phyloP scores from a whole-genome alignment of 2,797 vertebrate species.

The Gallirallus australis region DNA sequence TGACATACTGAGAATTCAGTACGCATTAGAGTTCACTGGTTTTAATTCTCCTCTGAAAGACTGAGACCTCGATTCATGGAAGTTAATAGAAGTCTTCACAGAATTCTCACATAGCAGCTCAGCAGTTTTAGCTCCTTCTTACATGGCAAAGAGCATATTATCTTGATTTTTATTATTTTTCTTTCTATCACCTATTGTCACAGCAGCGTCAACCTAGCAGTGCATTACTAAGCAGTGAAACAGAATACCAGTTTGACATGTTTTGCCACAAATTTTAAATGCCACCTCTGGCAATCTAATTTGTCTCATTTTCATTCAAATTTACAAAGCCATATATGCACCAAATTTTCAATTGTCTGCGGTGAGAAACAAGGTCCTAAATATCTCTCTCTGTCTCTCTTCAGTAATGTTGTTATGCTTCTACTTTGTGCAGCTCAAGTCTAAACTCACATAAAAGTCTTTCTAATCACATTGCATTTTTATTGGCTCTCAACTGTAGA shows the following conservation, averaged over 20 bases:
- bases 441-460: background rate
- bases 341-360: background rate
- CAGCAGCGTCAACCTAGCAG: background rate
- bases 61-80: background rate
- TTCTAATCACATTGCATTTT: background rate
- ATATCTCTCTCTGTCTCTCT: background rate
- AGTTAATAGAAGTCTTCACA: background rate
- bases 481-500: background rate
- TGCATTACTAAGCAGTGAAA: background rate
- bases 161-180: background rate
- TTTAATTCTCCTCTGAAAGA: background rate
- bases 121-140: background rate
- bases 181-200: background rate
- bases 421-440: background rate
- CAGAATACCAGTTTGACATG: accelerated
- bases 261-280: background rate
- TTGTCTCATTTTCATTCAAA: background rate
- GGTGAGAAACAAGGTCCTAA: background rate
- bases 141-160: background rate
- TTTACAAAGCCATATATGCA: background rate
- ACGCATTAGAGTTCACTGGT: background rate
- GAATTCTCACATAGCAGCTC: background rate
- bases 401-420: background rate
- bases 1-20: background rate
- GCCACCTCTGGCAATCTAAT: background rate